A percentile compares a stretch with the other conserved stretches of the same genome.
phyloP scores from a whole-genome alignment of 2,113 vertebrate species.

The human region DNA sequence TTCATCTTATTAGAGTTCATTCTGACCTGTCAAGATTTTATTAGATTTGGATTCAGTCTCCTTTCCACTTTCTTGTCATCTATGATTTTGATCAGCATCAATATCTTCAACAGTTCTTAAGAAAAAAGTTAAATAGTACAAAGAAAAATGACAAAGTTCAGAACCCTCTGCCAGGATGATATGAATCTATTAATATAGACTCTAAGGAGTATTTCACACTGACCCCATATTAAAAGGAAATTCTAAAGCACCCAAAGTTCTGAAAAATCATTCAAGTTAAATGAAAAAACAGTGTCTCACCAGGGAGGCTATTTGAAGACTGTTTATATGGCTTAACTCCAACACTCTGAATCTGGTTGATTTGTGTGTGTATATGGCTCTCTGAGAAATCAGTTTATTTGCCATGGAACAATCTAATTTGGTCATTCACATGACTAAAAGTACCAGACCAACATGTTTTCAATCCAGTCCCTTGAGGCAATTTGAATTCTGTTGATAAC shows the following conservation, averaged over 20 bases:
- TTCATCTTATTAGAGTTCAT: slow-evolving; percentile 25
- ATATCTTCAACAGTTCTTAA: slow-evolving; percentile 22
- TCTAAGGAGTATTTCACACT: background rate
- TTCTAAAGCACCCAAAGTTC: slow-evolving; percentile 29
- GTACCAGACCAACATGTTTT: slow-evolving; percentile 58
- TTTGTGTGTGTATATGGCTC: slow-evolving; percentile 53
- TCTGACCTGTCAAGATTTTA: slow-evolving; percentile 25
- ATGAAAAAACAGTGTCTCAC: slow-evolving; percentile 19
- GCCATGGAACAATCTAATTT: slow-evolving; percentile 46
- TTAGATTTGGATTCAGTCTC: background rate
- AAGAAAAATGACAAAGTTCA: slow-evolving; percentile 26
- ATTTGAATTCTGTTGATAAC: slow-evolving; percentile 65
- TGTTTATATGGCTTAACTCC: background rate
- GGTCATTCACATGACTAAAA: slow-evolving; percentile 58
- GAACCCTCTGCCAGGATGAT: slow-evolving; percentile 14
- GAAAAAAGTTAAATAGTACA: slow-evolving; percentile 38
- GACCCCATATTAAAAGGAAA: slow-evolving; percentile 46
- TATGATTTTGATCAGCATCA: slow-evolving; percentile 45
- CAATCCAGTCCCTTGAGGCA: slow-evolving; percentile 51
- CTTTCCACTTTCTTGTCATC: slow-evolving; percentile 31
- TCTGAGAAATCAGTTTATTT: slow-evolving; percentile 60
- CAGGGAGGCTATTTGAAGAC: slow-evolving; percentile 22
- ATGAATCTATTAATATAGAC: slow-evolving; percentile 54
- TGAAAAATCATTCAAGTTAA: slow-evolving; percentile 32
- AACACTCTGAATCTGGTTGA: slow-evolving; percentile 54